phyloP scores from a whole-genome alignment of 2,113 vertebrate species.

The Chaenogobius annularis region DNA sequence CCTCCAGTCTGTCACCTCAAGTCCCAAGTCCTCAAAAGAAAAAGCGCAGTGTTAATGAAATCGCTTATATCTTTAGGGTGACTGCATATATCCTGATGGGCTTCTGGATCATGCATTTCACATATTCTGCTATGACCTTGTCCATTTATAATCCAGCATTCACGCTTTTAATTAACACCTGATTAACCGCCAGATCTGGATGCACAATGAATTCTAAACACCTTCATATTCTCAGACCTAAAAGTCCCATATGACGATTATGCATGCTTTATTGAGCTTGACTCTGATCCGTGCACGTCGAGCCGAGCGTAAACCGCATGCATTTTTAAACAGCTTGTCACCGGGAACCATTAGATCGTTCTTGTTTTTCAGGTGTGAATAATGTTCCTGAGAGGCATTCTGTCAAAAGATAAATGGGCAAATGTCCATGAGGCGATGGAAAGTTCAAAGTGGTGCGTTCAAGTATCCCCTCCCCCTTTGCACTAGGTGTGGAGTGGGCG shows the following conservation, averaged over 20 bases:
- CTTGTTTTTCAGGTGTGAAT: neutral
- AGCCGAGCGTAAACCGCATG: neutral
- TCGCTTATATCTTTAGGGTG: conserved; percentile 33
- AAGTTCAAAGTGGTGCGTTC: neutral
- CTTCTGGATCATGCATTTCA: conserved; percentile 26
- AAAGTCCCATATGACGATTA: neutral
- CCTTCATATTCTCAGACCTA: neutral
- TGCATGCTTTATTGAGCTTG: neutral
- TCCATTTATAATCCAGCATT: conserved; percentile 28
- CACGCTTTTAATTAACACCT: conserved; percentile 25
- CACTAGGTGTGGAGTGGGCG: neutral
- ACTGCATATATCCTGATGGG: conserved; percentile 24
- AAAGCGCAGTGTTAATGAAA: conserved; percentile 51
- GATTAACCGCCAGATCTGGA: conserved; percentile 1
- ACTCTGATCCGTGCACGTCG: neutral
- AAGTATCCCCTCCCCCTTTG: neutral
- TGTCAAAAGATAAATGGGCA: neutral
- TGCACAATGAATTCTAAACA: neutral
- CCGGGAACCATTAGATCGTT: neutral
- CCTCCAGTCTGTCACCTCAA: conserved; percentile 27
- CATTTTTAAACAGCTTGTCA: neutral
- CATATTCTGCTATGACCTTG: conserved; percentile 8
- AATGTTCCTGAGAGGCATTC: neutral
- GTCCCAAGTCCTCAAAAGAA: conserved; percentile 33
- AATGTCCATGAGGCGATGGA: neutral